Base-by-base conservation (phyloP, 2,113 vertebrate species). In the Periophthalmus modestus region DNA sequence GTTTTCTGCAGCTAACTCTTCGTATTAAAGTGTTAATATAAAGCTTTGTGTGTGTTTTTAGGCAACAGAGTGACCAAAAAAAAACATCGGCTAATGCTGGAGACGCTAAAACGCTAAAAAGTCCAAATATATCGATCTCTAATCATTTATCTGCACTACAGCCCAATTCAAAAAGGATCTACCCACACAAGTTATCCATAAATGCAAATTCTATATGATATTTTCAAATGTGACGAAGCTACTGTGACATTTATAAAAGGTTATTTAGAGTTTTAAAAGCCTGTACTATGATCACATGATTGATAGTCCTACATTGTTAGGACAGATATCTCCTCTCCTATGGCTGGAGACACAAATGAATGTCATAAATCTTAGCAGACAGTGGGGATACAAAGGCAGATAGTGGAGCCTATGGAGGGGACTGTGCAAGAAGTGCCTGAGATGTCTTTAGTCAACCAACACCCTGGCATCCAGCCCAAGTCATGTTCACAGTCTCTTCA, bases 381-480 rank as follows among this genome's bases (percentile, higher is more conserved):
- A 54, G 33, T 15, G 10, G 0, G 39, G 50, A 24, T 13, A 74
- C 19, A 39, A 74, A 76, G 76, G 71, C 78, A 78, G 73, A 70
- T 71, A 68, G 79, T 61, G 78, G 71, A 71, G n/a, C 7, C 81
- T 85, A 75, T 76, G 76, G 61, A 52, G 0, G 81, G 78, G 81
- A 82, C 75, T 70, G 57, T 33, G 73, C 55, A 84, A 81, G 48
- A 77, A 48, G 48, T 63, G 59, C 57, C 46, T 19, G 23, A 74
- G 75, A 80, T 83, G 85, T 87, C 75, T 84, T 80, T 72, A 85
- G 82, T 87, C 85, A 84, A 71, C 85, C 73, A 84, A 88, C 87
- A 84, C 85, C 79, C 75, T 91, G 90, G 87, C 84, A 81, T 23
- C 7, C 10, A 23, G 82, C 87, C 87, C 66, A 71, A 83, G 66